phyloP scores from a whole-genome alignment of 2,113 vertebrate species.

The Xyliphius kryptos region DNA sequence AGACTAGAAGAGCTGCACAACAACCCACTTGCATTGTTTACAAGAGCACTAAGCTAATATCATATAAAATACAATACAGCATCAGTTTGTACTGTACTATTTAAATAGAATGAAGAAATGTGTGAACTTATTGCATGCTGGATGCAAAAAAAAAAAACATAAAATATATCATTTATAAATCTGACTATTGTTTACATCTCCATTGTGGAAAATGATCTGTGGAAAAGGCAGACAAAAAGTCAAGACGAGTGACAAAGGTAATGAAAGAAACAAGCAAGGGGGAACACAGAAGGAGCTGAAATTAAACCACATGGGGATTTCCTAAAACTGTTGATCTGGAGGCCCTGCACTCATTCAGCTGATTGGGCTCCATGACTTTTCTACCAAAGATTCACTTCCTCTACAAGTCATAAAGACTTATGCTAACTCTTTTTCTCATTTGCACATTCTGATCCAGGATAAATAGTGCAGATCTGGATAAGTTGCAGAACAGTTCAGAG shows the following conservation, averaged over 20 bases:
- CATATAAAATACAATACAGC: neutral
- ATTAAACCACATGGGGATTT: slow-evolving; percentile 52
- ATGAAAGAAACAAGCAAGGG: slow-evolving; percentile 11
- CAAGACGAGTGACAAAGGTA: slow-evolving; percentile 2
- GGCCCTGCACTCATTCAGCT: slow-evolving; percentile 13
- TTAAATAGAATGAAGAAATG: neutral
- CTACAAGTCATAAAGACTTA: too few species aligned
- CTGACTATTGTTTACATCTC: neutral
- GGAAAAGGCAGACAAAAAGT: slow-evolving; percentile 26
- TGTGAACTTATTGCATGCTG: neutral
- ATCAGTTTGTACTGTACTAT: neutral
- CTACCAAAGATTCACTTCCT: slow-evolving; percentile 13
- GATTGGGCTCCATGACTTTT: slow-evolving; percentile 28
- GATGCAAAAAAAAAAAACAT: neutral
- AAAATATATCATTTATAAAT: too few species aligned
- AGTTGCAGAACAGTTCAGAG: too few species aligned
- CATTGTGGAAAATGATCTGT: neutral
- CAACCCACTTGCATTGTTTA: slow-evolving; percentile 23
- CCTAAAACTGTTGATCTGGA: slow-evolving; percentile 39
- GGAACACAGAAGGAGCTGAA: slow-evolving; percentile 24
- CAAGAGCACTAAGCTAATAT: slow-evolving; percentile 16
- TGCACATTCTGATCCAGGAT: too few species aligned
- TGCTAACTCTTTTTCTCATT: too few species aligned
- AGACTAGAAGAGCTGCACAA: slow-evolving; percentile 26
- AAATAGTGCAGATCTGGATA: too few species aligned